A percentile compares a stretch with the other conserved stretches of the same genome.
phyloP scores from a whole-genome alignment of 2,113 vertebrate genomes.

The Hemichromis elongatus region DNA sequence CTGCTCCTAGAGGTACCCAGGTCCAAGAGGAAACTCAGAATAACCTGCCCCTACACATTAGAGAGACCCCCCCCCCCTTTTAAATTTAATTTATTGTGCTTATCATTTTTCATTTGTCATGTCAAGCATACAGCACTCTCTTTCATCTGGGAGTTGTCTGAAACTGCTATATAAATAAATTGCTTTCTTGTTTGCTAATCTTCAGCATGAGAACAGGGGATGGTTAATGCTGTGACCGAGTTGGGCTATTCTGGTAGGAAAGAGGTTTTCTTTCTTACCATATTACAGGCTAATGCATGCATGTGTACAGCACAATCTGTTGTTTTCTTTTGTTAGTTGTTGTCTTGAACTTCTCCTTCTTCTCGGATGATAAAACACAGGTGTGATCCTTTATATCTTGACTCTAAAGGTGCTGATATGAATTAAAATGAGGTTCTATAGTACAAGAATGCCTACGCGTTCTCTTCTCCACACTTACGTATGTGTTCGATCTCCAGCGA shows the following conservation, averaged over 20 bases:
- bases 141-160: neutral
- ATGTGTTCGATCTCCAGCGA: neutral
- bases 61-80: neutral
- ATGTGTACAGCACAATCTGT: no score
- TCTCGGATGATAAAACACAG: neutral
- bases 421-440: neutral
- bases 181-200: neutral
- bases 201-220: neutral
- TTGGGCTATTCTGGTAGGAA: neutral
- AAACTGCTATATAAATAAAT: neutral
- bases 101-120: neutral
- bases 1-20: neutral
- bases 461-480: neutral
- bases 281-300: no score
- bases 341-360: neutral
- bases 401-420: neutral
- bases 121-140: neutral
- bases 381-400: neutral
- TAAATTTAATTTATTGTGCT: neutral
- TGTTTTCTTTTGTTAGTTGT: no score
- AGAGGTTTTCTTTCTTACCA: no score
- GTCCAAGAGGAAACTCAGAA: neutral
- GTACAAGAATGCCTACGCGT: neutral
- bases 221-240: neutral
- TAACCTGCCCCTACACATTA: neutral